phyloP scores from a whole-genome alignment of 2,888 invertebrate species.

The Rhingia rostrata region DNA sequence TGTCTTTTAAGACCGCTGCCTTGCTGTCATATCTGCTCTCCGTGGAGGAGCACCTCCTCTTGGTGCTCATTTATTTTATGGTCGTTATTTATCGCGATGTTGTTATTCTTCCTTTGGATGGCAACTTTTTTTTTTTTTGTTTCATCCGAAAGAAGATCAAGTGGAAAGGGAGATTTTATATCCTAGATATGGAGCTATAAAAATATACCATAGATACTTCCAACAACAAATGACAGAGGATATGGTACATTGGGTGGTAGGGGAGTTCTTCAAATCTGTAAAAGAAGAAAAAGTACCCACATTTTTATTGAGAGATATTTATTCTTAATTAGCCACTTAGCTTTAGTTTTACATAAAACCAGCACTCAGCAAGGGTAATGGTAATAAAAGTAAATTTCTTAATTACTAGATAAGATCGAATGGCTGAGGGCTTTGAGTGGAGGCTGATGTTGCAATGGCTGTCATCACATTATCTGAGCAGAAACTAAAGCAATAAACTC shows the following conservation, averaged over 20 bases:
- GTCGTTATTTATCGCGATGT: slow-evolving; percentile 72
- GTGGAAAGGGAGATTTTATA: slow-evolving; percentile 59
- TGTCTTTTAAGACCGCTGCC: slow-evolving; percentile 51
- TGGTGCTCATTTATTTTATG: slow-evolving; percentile 72
- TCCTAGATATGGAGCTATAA: slow-evolving; percentile 64
- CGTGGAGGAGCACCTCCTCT: slow-evolving; percentile 50
- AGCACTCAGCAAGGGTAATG: slow-evolving; percentile 11
- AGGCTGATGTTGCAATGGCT: not conserved
- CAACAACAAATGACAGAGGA: slow-evolving; percentile 38
- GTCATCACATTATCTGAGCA: too few relatives aligned
- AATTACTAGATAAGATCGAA: slow-evolving; percentile 46
- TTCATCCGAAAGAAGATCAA: not conserved
- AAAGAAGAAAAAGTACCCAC: slow-evolving; percentile 51
- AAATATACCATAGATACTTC: slow-evolving; percentile 56
- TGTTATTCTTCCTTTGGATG: slow-evolving; percentile 49
- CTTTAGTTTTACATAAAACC: slow-evolving; percentile 51
- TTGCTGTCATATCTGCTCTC: slow-evolving; percentile 37
- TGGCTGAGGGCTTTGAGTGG: not conserved
- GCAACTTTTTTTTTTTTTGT: slow-evolving; percentile 22
- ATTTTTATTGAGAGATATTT: slow-evolving; percentile 64
- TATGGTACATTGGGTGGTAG: not conserved
- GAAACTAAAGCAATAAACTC: too few relatives aligned
- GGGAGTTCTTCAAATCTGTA: slow-evolving; percentile 6
- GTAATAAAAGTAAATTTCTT: slow-evolving; percentile 63
- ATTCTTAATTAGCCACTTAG: slow-evolving; percentile 70